Percentiles rank a stretch among this genome's conserved stretches.
Evolutionary conservation across 2,888 invertebrate species (phyloP).

Genomic region (Erynnis tages): DNA sequence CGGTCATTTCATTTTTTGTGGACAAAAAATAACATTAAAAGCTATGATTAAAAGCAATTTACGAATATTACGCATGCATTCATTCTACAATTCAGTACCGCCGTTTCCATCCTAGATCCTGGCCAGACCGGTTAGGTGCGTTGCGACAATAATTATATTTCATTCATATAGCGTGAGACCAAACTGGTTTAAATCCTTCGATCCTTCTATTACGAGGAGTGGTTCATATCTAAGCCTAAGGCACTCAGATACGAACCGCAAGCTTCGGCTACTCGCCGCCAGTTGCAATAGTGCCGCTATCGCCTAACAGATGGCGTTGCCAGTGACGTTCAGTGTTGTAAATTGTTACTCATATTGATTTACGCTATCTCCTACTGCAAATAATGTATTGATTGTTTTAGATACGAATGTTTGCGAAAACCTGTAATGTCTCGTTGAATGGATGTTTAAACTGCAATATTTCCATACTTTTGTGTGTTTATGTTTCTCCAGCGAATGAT

Average conservation of each 20-base stretch:
- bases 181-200: constrained; percentile 39
- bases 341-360: constrained; percentile 42
- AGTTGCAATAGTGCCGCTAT: constrained; percentile 46
- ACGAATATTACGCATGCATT: too few relatives aligned
- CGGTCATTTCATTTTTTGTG: too few relatives aligned
- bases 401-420: constrained; percentile 51
- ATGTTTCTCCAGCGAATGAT: too few relatives aligned
- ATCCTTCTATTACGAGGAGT: neutral
- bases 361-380: constrained; percentile 47
- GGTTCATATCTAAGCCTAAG: too few relatives aligned
- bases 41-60: too few relatives aligned
- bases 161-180: constrained; percentile 20
- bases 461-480: constrained; percentile 23
- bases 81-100: neutral
- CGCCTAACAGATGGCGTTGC: constrained; percentile 61
- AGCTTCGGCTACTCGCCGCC: constrained; percentile 1
- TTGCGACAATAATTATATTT: constrained; percentile 19
- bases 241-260: constrained; percentile 16
- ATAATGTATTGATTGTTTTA: constrained; percentile 61
- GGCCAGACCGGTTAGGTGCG: constrained; percentile 17
- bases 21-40: too few relatives aligned
- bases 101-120: constrained; percentile 3
- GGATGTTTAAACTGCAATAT: constrained; percentile 33
- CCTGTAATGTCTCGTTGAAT: constrained; percentile 46
- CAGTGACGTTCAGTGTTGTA: constrained; percentile 19